Base-by-base conservation (phyloP, 2,888 invertebrate species). In the Sminthurides aquaticus region DNA sequence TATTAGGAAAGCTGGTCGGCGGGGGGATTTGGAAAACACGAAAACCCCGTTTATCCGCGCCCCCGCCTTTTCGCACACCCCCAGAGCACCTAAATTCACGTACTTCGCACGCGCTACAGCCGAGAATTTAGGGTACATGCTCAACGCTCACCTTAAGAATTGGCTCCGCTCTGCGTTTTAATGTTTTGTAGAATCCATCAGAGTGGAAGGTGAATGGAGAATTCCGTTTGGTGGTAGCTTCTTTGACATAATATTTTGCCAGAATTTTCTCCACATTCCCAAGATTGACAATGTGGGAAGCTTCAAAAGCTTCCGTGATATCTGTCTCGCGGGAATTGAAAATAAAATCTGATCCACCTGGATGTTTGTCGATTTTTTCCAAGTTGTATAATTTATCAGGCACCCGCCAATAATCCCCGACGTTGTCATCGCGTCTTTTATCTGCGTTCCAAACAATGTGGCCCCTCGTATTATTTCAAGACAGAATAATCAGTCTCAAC, bases 331-430 rank as follows among this genome's bases (percentile, higher is more conserved):
- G 63, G 2, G 79, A 78, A 8, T 76, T 57, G 43, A 69, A 66
- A 22, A 91, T 76, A 90, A 90, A 91, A 76, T 87, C 86, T 0
- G 81, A 75, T 1, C 95, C 91, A 29, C 94, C 93, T 0, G 96
- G 97, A 81, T 97, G 97, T 57, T 80, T 82, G 2, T 85, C 78
- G 3, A 89, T 81, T 24, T 84, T 82, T 0, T 86, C 85, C 25
- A 98, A 82, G 79, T 97, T 91, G 78, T 96, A 97, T 26, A 97
- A 80, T 55, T 81, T 81, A 78, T 90, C 83, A 72, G 87, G 82
- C 24, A 91, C 83, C 70, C 91, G 82, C 91, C 91, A 91, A 1
- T 89, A 78, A 18, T 85, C 85, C 77, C 89, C 88, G 0, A 88
- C 87, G 2, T 86, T 86, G 72, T 89, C 89, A 70, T 86, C 85